phyloP scores from a whole-genome alignment of 2,113 vertebrate species.

The Carassius auratus region DNA sequence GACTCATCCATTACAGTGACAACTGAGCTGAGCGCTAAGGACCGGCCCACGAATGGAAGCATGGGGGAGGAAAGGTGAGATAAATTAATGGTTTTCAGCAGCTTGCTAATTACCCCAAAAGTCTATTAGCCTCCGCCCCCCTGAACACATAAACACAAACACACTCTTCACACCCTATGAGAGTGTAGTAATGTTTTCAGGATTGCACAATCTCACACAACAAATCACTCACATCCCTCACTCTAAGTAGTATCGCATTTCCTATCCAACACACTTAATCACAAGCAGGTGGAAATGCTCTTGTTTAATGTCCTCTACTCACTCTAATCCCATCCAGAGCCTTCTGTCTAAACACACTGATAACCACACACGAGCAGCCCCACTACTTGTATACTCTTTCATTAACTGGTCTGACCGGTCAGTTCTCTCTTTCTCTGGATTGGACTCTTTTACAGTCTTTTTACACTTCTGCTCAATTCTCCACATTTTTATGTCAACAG shows the following conservation, averaged over 20 bases:
- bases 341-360: slow-evolving; percentile 20
- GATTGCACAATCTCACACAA: neutral
- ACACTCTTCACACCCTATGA: neutral
- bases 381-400: neutral
- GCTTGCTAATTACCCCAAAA: slow-evolving; percentile 50
- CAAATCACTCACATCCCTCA: neutral
- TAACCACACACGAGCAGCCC: neutral
- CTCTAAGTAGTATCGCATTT: neutral
- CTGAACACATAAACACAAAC: slow-evolving; percentile 27
- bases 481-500: neutral
- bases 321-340: neutral
- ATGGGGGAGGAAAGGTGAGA: slow-evolving; percentile 19
- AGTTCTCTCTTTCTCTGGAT: neutral
- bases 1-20: slow-evolving; percentile 64
- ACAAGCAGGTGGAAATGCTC: slow-evolving; percentile 25
- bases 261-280: neutral
- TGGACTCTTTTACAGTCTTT: neutral
- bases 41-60: neutral
- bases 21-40: slow-evolving; percentile 27
- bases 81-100: slow-evolving; percentile 42
- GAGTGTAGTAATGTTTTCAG: slow-evolving; percentile 15
- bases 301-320: neutral
- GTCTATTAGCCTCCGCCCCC: slow-evolving; percentile 20
- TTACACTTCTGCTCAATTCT: neutral
- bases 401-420: slow-evolving; percentile 19